phyloP scores from a whole-genome alignment of 1,140 invertebrate genomes.

The Dendroctonus valens region DNA sequence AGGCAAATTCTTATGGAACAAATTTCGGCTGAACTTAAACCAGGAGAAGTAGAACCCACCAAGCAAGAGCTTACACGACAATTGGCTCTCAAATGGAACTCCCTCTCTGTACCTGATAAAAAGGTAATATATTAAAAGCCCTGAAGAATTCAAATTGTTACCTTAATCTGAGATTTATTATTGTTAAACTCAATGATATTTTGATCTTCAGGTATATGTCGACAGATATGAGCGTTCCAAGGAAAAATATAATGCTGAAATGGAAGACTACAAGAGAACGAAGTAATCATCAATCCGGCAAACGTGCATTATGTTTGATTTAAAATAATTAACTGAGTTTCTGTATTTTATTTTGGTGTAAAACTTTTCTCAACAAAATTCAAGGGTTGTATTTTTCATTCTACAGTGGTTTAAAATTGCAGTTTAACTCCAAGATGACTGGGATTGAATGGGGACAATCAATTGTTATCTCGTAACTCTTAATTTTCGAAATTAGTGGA shows the following conservation, averaged over 20 bases:
- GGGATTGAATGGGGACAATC: background rate
- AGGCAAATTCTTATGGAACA: constrained; percentile 69
- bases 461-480: no score
- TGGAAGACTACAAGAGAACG: constrained; percentile 59
- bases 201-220: constrained; percentile 65
- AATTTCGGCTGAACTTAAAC: constrained; percentile 54
- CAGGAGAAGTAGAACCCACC: constrained; percentile 65
- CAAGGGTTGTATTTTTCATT: no score
- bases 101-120: constrained; percentile 67
- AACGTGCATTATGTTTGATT: no score
- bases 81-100: constrained; percentile 70
- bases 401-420: no score
- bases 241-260: constrained; percentile 73
- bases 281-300: constrained; percentile 37
- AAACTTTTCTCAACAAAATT: no score
- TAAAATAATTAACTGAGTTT: no score
- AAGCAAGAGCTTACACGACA: constrained; percentile 75
- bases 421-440: no score
- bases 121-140: constrained; percentile 52
- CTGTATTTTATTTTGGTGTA: no score
- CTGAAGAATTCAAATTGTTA: background rate
- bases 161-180: background rate
- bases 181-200: background rate
- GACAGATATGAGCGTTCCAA: constrained; percentile 78
- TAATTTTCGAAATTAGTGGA: no score